phyloP scores from a whole-genome alignment of 2,888 invertebrate genomes.

The Gibbula magus region DNA sequence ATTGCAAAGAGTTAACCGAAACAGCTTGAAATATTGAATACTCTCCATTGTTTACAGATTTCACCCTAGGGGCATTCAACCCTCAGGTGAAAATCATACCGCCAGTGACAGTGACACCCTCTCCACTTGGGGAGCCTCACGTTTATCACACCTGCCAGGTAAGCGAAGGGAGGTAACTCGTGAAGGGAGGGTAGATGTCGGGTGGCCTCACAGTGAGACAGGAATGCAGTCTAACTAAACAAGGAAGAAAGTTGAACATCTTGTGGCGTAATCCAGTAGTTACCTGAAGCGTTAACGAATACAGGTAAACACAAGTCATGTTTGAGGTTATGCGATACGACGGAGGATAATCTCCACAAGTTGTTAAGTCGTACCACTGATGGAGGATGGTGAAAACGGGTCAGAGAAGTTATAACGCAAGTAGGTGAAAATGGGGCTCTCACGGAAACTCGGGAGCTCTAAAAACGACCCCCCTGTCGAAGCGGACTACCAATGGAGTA shows the following conservation, averaged over 20 bases:
- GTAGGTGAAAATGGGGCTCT: constrained; percentile 38
- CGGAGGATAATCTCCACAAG: neutral
- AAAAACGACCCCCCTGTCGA: neutral
- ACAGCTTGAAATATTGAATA: too few relatives aligned
- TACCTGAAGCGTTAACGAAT: too few relatives aligned
- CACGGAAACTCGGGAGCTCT: constrained; percentile 36
- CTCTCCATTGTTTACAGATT: too few relatives aligned
- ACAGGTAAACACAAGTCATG: neutral
- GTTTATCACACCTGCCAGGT: neutral
- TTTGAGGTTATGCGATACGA: neutral
- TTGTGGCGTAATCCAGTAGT: too few relatives aligned
- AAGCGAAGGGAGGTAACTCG: neutral
- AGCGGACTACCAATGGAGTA: constrained; percentile 54
- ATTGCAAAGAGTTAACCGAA: too few relatives aligned
- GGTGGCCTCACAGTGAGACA: neutral
- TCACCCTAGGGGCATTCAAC: too few relatives aligned
- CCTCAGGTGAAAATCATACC: neutral
- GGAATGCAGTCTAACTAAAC: neutral
- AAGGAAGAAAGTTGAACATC: neutral
- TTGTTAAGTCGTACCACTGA: neutral
- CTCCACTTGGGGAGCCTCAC: neutral
- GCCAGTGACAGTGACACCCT: neutral
- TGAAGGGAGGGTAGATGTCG: neutral
- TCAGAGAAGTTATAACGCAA: neutral
- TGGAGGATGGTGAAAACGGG: neutral